These are phyloP conservation scores for Rhinichthys klamathensis DNA, from an alignment of 2,113 vertebrate genomes.

Conservation along the genomic window DNA sequence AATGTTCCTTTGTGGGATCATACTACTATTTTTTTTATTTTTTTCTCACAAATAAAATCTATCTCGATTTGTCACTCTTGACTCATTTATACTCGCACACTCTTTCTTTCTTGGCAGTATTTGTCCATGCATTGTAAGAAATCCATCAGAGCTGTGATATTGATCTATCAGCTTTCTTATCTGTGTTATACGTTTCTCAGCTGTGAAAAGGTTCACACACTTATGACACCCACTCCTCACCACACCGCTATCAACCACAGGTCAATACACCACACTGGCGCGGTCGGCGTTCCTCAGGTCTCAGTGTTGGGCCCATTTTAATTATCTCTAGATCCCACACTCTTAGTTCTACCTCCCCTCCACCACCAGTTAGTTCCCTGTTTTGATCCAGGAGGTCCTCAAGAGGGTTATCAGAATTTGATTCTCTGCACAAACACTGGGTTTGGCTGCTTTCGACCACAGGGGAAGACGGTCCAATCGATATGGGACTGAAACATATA, in stretches of 20 bases:
- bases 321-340: slow-evolving; percentile 40
- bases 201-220: not conserved
- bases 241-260: not conserved
- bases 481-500: slow-evolving; percentile 23
- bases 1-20: not conserved
- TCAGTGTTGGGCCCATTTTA: slow-evolving; percentile 11
- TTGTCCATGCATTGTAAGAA: slow-evolving; percentile 6
- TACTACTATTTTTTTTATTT: not conserved
- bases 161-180: slow-evolving; percentile 37
- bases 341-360: slow-evolving; percentile 3
- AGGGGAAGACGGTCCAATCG: slow-evolving; percentile 21
- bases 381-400: slow-evolving; percentile 30
- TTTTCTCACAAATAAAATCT: not conserved
- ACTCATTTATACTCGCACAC: not conserved
- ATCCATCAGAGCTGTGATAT: slow-evolving; percentile 21
- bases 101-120: not conserved
- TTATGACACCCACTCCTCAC: slow-evolving; percentile 17
- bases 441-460: slow-evolving; percentile 6
- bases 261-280: slow-evolving; percentile 37
- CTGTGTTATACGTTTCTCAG: not conserved
- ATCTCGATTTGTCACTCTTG: not conserved
- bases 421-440: slow-evolving; percentile 24
- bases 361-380: not conserved
- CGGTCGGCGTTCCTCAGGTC: not conserved
- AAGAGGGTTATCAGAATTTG: slow-evolving; percentile 33